Base-by-base conservation (phyloP, 1,140 invertebrate species). In the Ceratina calcarata region DNA sequence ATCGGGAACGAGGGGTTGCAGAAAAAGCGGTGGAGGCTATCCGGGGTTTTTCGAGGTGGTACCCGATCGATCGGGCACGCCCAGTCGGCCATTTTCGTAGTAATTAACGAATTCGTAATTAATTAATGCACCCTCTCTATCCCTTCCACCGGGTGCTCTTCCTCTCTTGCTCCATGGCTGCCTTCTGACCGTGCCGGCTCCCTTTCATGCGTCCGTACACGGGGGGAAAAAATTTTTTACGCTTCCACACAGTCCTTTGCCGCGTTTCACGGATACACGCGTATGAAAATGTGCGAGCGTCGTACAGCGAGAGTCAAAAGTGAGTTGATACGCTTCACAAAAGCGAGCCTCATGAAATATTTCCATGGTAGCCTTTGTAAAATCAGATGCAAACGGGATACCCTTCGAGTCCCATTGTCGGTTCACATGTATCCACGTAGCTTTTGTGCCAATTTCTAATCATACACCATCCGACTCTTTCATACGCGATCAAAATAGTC, bases 51-150 rank as follows among this genome's bases (percentile, higher is more conserved):
- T 73, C 83, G 84, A 82, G 68, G 64, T 76, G 67, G 81, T 85
- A 71, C 60, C 64, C 72, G 71, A 81, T 84, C 81, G 85, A 84
- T 80, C 65, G 72, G 84, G 80, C 87, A 85, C 88, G 88, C 87
- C 87, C 87, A 80, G 86, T 80, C 87, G 84, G 88, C 88, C 88
- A 89, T 89, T 86, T 88, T 88, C 81, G 81, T 82, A 61, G 71
- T 80, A 88, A 86, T 89, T 88, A 87, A 83, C 84, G 82, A 87
- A 88, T 88, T 87, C 77, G 78, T 83, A 87, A 87, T 88, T 89
- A 88, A 89, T 89, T 88, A 89, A 88, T 87, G 83, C 80, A 86
- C 76, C 69, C 76, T 82, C 68, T 74, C 10, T 27, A 12, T 70
- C 32, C 32, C 24, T 22, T 18, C 58, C 10, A 13, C 4, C 24